phyloP scores from a whole-genome alignment of 2,888 invertebrate genomes.

The Synergus gifuensis region DNA sequence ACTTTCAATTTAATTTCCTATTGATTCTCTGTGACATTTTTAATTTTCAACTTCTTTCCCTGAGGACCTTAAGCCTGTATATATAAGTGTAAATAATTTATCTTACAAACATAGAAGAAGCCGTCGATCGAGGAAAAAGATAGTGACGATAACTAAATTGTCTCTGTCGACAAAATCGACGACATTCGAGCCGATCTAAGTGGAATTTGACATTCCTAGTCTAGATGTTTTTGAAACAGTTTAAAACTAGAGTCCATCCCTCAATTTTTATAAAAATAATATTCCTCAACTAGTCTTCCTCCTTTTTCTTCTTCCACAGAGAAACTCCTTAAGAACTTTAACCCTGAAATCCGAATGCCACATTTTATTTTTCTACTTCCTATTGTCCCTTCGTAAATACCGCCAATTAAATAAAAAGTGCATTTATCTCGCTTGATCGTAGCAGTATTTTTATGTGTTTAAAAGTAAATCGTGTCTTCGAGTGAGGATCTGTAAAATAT shows the following conservation, averaged over 20 bases:
- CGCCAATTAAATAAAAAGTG: not conserved
- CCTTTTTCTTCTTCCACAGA: not conserved
- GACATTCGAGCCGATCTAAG: not conserved
- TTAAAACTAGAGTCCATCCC: not conserved
- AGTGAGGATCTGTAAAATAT: not conserved
- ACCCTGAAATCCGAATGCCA: not conserved
- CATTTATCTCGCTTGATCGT: not conserved
- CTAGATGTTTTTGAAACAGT: not conserved
- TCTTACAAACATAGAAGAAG: not conserved
- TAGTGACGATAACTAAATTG: not conserved
- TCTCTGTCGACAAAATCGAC: not conserved
- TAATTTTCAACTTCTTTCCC: not conserved
- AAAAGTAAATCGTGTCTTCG: not conserved
- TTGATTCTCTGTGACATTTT: not conserved
- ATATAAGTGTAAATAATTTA: not conserved
- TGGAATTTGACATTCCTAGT: not conserved
- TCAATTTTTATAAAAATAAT: not conserved
- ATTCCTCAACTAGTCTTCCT: slow-evolving; percentile 10
- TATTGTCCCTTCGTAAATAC: not conserved
- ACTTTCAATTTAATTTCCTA: not conserved
- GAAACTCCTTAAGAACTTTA: not conserved
- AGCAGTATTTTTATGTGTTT: not conserved
- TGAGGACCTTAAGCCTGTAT: not conserved
- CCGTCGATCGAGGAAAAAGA: not conserved
- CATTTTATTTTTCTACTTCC: not conserved